Conservation (phyloP, 2,797 vertebrate species). For the Chanos chanos region DNA sequence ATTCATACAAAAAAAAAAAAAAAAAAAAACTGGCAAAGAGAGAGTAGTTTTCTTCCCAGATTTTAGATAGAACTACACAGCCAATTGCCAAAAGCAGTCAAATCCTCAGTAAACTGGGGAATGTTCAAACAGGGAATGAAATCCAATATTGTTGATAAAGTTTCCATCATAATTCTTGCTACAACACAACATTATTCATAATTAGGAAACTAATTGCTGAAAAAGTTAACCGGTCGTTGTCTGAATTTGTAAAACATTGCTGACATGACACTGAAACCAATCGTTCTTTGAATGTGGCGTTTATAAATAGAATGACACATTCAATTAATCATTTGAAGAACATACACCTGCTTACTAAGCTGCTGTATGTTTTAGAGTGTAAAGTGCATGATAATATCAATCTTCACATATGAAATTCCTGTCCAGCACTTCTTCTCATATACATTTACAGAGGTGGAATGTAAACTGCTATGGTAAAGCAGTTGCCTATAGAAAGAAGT, state of each 20-base stretch:
- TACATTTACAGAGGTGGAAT: conserved; percentile 55
- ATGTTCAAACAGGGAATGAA: background rate
- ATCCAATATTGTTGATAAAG: no score
- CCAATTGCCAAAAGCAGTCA: conserved; percentile 40
- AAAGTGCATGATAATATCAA: conserved; percentile 43
- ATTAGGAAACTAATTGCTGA: no score
- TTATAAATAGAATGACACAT: no score
- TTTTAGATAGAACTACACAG: conserved; percentile 26
- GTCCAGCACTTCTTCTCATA: conserved; percentile 34
- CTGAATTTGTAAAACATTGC: background rate
- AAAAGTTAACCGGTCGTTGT: no score
- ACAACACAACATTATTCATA: no score
- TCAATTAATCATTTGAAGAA: conserved; percentile 44
- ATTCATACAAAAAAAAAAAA: conserved; percentile 23
- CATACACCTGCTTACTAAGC: conserved; percentile 36
- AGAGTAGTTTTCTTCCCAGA: conserved; percentile 17
- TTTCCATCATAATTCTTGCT: no score
- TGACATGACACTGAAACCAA: no score
- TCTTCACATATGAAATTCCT: conserved; percentile 43
- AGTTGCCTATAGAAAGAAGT: conserved; percentile 53
- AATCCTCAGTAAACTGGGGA: background rate
- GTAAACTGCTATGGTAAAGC: conserved; percentile 55
- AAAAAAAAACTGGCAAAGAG: conserved; percentile 37
- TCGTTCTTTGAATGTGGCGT: no score
- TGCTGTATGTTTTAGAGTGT: conserved; percentile 31